Evolutionary conservation across 2,113 vertebrate species (phyloP).

Genomic region (Heterocephalus glaber): DNA sequence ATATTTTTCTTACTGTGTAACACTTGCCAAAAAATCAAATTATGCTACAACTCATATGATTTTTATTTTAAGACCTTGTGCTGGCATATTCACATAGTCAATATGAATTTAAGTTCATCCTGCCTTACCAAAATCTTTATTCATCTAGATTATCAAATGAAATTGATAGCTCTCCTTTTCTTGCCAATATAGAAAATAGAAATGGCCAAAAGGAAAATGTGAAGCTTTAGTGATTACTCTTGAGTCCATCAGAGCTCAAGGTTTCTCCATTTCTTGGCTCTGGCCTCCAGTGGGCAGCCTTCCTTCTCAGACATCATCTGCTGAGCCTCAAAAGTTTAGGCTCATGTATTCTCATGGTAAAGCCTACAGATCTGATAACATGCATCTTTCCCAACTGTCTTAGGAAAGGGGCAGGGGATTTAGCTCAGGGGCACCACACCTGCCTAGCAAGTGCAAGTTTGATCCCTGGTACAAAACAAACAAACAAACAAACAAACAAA

Average conservation of each 20-base stretch:
- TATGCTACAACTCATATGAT: not conserved
- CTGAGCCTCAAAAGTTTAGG: not conserved
- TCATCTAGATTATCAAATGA: not conserved
- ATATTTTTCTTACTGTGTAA: not conserved
- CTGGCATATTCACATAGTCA: not conserved
- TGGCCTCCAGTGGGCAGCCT: not conserved
- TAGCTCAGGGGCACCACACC: too few relatives aligned
- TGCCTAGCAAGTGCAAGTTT: too few relatives aligned
- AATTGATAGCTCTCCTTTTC: not conserved
- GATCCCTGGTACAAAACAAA: too few relatives aligned
- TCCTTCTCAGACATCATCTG: not conserved
- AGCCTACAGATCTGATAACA: not conserved
- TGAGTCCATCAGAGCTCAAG: not conserved
- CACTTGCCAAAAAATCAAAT: slow-evolving; percentile 4
- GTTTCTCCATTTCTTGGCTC: not conserved
- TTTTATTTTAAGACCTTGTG: slow-evolving; percentile 12
- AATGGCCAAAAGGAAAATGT: not conserved
- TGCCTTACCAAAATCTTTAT: not conserved
- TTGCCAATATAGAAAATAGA: not conserved
- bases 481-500: too few relatives aligned
- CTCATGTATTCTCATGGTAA: not conserved
- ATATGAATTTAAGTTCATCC: not conserved
- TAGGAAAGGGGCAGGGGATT: too few relatives aligned
- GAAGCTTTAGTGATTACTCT: not conserved
- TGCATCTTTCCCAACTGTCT: not conserved